Base-by-base conservation (phyloP, 2,888 invertebrate genomes). In the Trichopria drosophilae region DNA sequence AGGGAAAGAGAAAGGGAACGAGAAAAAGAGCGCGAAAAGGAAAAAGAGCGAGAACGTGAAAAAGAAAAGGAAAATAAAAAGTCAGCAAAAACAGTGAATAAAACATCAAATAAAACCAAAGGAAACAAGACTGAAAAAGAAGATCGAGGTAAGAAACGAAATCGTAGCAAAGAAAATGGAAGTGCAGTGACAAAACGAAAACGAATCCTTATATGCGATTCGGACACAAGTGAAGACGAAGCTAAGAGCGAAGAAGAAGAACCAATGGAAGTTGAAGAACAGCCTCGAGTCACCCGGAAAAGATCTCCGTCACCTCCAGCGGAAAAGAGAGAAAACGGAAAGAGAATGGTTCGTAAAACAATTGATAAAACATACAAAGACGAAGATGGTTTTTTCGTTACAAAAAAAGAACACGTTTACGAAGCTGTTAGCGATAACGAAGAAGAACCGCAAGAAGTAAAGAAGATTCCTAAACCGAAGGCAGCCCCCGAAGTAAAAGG, bases 381-480 rank as follows among this genome's bases (percentile, higher is more conserved):
- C 51, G 75, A 75, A 23, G 73, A 76, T 45, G 77, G 77, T n/a
- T 77, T 58, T 50, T 46, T 72, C 26, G 67, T 72, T 10, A 76
- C 76, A 4, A 72, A 69, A 45, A 75, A 75, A 48, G 69, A 68
- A 10, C 67, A 69, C 23, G 67, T 73, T 20, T 70, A 68, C 48
- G 71, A 69, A 72, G 69, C 49, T 67, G 66, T 48, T 66, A 69
- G 32, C 37, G 49, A 55, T 39, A 49, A 41, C 35, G 56, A 56
- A 26, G 66, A 70, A 7, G 72, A 73, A 40, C 22, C 53, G 9
- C 59, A 61, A 34, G 42, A 45, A 16, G 18, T 19, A 16, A 19
- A 53, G 24, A 12, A 36, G 24, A 45, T 57, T 23, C 12, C 34
- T 7, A 28, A 28, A 29, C 34, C 20, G 18, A 6, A 26, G 10